These are phyloP conservation scores for Otis tarda DNA, from an alignment of 2,113 vertebrate species.

Conservation along the genomic window DNA sequence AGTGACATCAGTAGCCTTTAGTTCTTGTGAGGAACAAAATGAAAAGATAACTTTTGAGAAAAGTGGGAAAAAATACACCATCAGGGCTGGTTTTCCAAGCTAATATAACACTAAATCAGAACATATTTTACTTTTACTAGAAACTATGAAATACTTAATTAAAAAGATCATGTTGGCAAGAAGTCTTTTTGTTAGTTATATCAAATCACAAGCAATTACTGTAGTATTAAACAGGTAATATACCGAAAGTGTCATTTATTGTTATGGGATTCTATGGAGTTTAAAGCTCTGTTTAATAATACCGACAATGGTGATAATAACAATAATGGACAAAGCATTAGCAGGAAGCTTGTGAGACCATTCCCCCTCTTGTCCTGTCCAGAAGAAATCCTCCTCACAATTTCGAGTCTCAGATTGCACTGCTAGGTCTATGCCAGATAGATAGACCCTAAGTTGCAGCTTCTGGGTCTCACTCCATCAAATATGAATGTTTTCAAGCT, in stretches of 20 bases:
- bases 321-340: neutral
- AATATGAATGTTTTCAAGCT: neutral
- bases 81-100: neutral
- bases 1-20: neutral
- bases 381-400: neutral
- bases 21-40: neutral
- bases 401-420: neutral
- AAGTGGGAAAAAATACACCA: neutral
- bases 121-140: neutral
- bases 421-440: neutral
- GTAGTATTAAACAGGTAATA: slow-evolving; percentile 22
- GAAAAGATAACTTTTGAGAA: neutral
- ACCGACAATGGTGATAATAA: neutral
- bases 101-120: neutral
- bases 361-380: neutral
- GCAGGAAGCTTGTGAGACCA: neutral
- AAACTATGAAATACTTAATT: slow-evolving; percentile 40
- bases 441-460: neutral
- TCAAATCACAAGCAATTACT: slow-evolving; percentile 46
- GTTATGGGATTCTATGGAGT: neutral
- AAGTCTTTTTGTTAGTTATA: slow-evolving; percentile 32
- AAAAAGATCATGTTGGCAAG: slow-evolving; percentile 3
- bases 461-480: neutral
- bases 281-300: slow-evolving; percentile 10
- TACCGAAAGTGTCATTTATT: slow-evolving; percentile 25